A percentile compares a stretch with the other conserved stretches of the same genome.
Conservation (phyloP, 2,797 vertebrate species). For the Cyclopterus lumpus region DNA sequence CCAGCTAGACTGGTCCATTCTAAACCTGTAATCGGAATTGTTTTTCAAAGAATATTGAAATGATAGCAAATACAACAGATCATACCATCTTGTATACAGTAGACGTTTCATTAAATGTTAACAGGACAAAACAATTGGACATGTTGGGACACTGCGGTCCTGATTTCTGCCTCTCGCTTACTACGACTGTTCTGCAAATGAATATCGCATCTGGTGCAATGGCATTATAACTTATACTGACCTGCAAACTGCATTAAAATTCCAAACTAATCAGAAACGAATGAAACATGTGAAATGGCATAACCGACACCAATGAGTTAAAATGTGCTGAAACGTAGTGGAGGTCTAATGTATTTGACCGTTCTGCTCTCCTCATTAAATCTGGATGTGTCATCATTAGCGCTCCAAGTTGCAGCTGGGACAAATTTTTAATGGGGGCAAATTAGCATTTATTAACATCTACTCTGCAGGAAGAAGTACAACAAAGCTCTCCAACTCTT, state of each 20-base stretch:
- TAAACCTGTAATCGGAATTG: too few species aligned
- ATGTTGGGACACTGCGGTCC: background rate
- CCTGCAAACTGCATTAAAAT: background rate
- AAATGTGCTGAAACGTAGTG: conserved; percentile 15
- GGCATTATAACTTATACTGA: background rate
- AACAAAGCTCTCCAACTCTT: conserved; percentile 64
- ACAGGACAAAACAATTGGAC: background rate
- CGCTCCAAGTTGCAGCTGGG: conserved; percentile 63
- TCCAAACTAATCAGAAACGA: background rate
- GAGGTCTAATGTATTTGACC: conserved; percentile 48
- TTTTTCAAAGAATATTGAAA: background rate
- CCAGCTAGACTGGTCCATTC: too few species aligned
- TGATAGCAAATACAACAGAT: background rate
- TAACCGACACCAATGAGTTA: background rate
- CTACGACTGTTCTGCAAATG: background rate
- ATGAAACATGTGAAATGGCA: background rate
- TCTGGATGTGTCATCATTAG: conserved; percentile 72
- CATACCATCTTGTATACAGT: background rate
- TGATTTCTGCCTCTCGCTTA: background rate
- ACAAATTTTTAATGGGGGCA: conserved; percentile 73
- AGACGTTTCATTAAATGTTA: conserved; percentile 7
- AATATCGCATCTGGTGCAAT: background rate
- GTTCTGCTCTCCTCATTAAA: conserved; percentile 64
- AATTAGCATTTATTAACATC: conserved; percentile 80
- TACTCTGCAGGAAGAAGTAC: conserved; percentile 62